Conservation (phyloP, 2,888 invertebrate genomes). For the Andrena hattorfiana region DNA sequence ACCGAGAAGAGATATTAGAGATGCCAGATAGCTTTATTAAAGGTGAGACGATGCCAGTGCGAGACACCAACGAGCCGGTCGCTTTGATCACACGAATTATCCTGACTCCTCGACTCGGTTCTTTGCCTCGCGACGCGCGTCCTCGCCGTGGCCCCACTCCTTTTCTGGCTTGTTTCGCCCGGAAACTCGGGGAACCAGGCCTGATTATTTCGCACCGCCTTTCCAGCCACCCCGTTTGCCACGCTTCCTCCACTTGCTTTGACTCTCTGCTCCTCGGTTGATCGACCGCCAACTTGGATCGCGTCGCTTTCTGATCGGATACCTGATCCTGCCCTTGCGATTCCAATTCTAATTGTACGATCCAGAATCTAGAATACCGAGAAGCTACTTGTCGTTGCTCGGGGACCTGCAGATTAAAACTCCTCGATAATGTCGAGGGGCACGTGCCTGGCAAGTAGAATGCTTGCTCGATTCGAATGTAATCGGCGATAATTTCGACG, state of each 20-base stretch:
- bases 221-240: neutral
- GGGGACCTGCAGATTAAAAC: too few relatives aligned
- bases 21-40: slow-evolving; percentile 82
- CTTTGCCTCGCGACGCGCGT: slow-evolving; percentile 28
- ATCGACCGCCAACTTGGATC: neutral
- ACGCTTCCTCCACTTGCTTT: neutral
- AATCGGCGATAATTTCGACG: slow-evolving; percentile 45
- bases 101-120: slow-evolving; percentile 60
- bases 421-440: neutral
- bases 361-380: too few relatives aligned
- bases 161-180: slow-evolving; percentile 33
- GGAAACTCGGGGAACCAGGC: neutral
- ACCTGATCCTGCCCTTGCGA: too few relatives aligned
- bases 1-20: slow-evolving; percentile 76
- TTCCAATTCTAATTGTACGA: too few relatives aligned
- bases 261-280: neutral
- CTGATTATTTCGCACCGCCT: slow-evolving; percentile 29
- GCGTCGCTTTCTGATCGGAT: neutral
- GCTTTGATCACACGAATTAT: slow-evolving; percentile 79
- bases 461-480: slow-evolving; percentile 7
- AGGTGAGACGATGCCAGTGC: slow-evolving; percentile 75
- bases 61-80: slow-evolving; percentile 76
- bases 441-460: neutral
- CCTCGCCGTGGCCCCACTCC: slow-evolving; percentile 29
- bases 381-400: too few relatives aligned